Evolutionary conservation across 2,888 invertebrate species (phyloP), one percentile per base, ranked within the genome.

Genomic region (Caenorhabditis sp.): DNA sequence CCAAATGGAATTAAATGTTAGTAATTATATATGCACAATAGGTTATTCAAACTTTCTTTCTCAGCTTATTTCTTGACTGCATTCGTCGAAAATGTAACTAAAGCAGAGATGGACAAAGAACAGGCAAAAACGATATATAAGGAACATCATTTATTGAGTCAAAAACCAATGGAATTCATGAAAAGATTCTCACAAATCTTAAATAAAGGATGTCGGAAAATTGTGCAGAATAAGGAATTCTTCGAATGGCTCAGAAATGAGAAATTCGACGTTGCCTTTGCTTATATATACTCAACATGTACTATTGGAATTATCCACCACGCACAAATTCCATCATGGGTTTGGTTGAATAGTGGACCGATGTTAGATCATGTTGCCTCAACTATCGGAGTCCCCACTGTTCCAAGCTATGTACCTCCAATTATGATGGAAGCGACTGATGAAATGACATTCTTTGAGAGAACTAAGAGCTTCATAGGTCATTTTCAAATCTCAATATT

Each of bases 331-430:
- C 82, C 82, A 1, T 77, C 83, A 20, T 84, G 81, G 81, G 79
- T 85, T n/a, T 85, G 85, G 85, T 53, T 85, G 54, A 78, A 83
- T 71, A 73, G 80, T 60, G 83, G 82, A n/a, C 67, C 74, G 21
- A 54, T 85, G n/a, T 64, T 78, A 72, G 85, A 85, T 50, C 70
- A 56, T 26, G 82, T 85, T 7, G 83, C 84, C 2, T 27, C 67
- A 5, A 61, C 65, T 0, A 56, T 77, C 31, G 85, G 85, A 17
- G 80, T 82, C 0, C 85, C 83, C 0, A 59, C 76, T 1, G 74
- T 83, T 65, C 79, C 85, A 1, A 79, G 79, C 38, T 85, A 83
- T 43, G 77, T 82, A 8, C 70, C 71, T 64, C 80, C 80, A 1
- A 65, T 80, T 38, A 70, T 81, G 68, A 82, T 81, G 77, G 84